These are phyloP conservation scores for Taxidea taxus DNA, from an alignment of 2,113 vertebrate genomes.

Conservation along the genomic window DNA sequence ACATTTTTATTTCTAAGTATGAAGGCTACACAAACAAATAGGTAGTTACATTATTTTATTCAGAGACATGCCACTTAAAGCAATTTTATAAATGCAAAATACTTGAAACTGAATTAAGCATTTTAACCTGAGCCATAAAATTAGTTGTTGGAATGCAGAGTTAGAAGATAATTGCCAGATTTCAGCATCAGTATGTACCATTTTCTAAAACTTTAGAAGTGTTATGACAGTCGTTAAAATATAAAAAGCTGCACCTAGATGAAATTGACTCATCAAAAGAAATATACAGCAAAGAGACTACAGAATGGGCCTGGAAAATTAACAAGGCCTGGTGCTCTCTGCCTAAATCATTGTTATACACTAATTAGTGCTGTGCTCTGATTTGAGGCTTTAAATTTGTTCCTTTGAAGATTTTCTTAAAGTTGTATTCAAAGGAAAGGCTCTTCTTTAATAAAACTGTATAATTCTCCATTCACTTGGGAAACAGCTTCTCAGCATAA, in stretches of 20 bases:
- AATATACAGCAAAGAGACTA: conserved; percentile 67
- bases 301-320: conserved; percentile 63
- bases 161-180: conserved; percentile 70
- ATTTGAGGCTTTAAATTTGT: conserved; percentile 70
- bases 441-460: conserved; percentile 72
- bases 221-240: conserved; percentile 76
- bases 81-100: conserved; percentile 79
- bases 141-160: conserved; percentile 54
- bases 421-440: conserved; percentile 73
- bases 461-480: conserved; percentile 78
- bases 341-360: conserved; percentile 67
- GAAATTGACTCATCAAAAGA: conserved; percentile 72
- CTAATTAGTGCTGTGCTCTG: conserved; percentile 71
- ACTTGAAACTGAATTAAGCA: conserved; percentile 68
- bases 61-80: conserved; percentile 76
- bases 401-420: conserved; percentile 82
- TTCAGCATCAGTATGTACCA: conserved; percentile 59
- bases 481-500: conserved; percentile 65
- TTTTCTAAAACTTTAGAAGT: conserved; percentile 72
- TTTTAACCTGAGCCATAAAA: conserved; percentile 62
- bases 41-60: conserved; percentile 75
- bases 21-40: conserved; percentile 74
- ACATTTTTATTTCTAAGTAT: conserved; percentile 71
- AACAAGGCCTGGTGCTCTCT: conserved; percentile 60
- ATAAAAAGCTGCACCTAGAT: conserved; percentile 66